phyloP scores from a whole-genome alignment of 2,888 invertebrate species.

The Pyrrhopygopsis socrates region DNA sequence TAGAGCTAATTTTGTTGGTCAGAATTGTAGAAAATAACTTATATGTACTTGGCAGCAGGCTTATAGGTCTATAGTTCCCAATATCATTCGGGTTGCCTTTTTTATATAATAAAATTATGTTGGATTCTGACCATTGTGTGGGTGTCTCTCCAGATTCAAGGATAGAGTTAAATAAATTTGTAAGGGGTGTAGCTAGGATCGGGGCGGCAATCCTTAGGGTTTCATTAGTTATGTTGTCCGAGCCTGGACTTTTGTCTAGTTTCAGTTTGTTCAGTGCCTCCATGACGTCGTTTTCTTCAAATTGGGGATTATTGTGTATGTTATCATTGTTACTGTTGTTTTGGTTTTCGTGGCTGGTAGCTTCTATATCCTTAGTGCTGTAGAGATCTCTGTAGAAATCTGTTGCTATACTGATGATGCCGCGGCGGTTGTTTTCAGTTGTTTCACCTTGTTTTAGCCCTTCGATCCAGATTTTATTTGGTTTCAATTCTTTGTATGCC shows the following conservation, averaged over 20 bases:
- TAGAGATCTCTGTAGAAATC: slow-evolving; percentile 57
- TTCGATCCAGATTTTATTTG: slow-evolving; percentile 58
- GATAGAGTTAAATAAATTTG: slow-evolving; percentile 29
- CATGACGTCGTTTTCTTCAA: too few relatives aligned
- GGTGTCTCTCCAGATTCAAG: slow-evolving; percentile 25
- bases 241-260: slow-evolving; percentile 37
- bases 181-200: neutral
- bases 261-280: slow-evolving; percentile 51
- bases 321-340: slow-evolving; percentile 1
- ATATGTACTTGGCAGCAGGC: slow-evolving; percentile 43
- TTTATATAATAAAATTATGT: slow-evolving; percentile 49
- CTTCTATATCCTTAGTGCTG: slow-evolving; percentile 42
- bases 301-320: neutral
- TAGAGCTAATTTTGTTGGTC: slow-evolving; percentile 48
- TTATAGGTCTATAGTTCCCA: slow-evolving; percentile 54
- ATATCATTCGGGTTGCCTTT: slow-evolving; percentile 52
- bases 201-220: slow-evolving; percentile 16
- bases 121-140: neutral
- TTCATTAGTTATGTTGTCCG: slow-evolving; percentile 30
- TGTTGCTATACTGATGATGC: slow-evolving; percentile 50
- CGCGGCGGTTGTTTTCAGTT: slow-evolving; percentile 17
- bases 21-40: slow-evolving; percentile 64
- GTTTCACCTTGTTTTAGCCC: slow-evolving; percentile 37
- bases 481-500: slow-evolving; percentile 41
- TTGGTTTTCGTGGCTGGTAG: too few relatives aligned